Conservation (phyloP, 2,113 vertebrate species). For the Istiophorus platypterus region DNA sequence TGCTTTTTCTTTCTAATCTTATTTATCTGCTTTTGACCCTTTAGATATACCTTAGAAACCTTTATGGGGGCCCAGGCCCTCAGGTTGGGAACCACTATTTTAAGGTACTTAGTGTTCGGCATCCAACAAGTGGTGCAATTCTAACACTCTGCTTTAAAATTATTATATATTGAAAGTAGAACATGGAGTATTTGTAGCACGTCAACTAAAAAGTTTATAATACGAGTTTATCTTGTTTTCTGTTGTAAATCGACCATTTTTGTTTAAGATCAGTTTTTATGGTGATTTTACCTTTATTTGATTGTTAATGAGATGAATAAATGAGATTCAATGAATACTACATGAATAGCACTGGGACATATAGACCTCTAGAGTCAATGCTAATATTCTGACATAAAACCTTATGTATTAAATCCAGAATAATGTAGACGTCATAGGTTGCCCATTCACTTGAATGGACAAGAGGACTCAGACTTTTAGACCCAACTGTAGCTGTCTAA, state of each 20-base stretch:
- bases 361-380: not conserved
- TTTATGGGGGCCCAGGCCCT: not conserved
- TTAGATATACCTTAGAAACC: not conserved
- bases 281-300: no score
- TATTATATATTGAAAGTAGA: not conserved
- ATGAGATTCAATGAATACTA: not conserved
- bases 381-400: conserved; percentile 5
- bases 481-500: no score
- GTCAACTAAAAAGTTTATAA: not conserved
- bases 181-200: not conserved
- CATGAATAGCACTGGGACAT: not conserved
- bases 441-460: no score
- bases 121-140: conserved; percentile 30
- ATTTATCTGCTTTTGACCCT: not conserved
- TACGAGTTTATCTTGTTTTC: not conserved
- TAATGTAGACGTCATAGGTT: no score
- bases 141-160: not conserved
- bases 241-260: no score
- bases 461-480: no score
- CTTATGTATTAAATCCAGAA: not conserved
- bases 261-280: no score
- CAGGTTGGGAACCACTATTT: not conserved
- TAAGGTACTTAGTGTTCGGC: not conserved
- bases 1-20: no score
- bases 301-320: no score